phyloP scores from a whole-genome alignment of 2,113 vertebrate species.

The Eolophus roseicapilla region DNA sequence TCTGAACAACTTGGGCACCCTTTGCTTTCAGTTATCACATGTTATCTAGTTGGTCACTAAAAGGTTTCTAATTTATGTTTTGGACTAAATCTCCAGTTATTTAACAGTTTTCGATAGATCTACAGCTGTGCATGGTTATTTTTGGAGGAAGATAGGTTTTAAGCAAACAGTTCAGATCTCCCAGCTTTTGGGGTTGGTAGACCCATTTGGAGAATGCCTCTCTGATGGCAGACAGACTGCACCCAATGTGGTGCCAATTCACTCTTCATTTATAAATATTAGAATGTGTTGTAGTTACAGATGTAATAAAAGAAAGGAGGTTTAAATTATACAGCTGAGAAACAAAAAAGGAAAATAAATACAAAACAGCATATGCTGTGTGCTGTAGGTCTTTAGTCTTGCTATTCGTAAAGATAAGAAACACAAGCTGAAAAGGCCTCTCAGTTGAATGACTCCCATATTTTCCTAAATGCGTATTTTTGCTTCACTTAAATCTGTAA shows the following conservation, averaged over 20 bases:
- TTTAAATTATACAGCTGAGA: slow-evolving; percentile 40
- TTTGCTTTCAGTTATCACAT: not conserved
- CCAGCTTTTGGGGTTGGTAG: not conserved
- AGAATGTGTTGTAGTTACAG: slow-evolving; percentile 31
- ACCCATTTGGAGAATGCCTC: not conserved
- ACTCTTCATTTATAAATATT: slow-evolving; percentile 37
- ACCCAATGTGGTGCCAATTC: slow-evolving; percentile 1
- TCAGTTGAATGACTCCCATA: not conserved
- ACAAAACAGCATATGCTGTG: not conserved
- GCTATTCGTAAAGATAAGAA: slow-evolving; percentile 29
- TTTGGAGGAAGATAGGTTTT: not conserved
- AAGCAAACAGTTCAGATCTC: slow-evolving; percentile 7
- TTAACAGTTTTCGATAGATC: not conserved
- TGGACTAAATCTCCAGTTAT: not conserved
- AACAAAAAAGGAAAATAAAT: slow-evolving; percentile 36
- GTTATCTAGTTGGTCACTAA: not conserved
- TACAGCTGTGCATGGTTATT: slow-evolving; percentile 11
- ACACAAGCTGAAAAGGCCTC: not conserved
- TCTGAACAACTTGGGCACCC: not conserved
- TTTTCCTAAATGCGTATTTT: not conserved
- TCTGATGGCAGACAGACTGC: not conserved
- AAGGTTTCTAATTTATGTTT: not conserved
- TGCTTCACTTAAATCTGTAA: not conserved
- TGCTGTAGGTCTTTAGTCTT: slow-evolving; percentile 42
- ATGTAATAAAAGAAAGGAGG: slow-evolving; percentile 17